Conservation (phyloP, 2,888 invertebrate species). For the Glaucopsyche alexis region DNA sequence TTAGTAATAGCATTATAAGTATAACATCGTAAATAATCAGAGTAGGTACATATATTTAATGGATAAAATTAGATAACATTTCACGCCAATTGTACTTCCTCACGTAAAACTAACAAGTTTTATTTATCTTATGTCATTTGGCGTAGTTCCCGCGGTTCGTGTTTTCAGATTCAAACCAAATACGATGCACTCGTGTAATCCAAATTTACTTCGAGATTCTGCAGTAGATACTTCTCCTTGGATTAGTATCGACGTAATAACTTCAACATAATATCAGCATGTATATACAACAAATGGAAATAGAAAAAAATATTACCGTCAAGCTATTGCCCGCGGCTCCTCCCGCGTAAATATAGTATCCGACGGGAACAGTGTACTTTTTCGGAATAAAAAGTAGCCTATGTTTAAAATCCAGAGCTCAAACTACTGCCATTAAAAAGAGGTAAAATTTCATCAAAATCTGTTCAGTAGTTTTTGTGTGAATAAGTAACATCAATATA, state of each 20-base stretch:
- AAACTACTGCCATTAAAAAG: too few species aligned
- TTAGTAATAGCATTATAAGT: too few species aligned
- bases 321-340: too few species aligned
- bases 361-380: too few species aligned
- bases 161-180: conserved; percentile 15
- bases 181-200: conserved; percentile 19
- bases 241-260: conserved; percentile 3
- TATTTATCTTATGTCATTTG: conserved; percentile 19
- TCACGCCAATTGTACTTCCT: conserved; percentile 2
- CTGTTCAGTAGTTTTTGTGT: too few species aligned
- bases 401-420: too few species aligned
- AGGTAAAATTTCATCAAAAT: too few species aligned
- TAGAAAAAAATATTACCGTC: background rate
- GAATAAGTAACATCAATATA: too few species aligned
- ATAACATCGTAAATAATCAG: too few species aligned
- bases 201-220: conserved; percentile 12
- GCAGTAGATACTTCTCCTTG: background rate
- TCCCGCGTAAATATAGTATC: too few species aligned
- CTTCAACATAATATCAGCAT: background rate
- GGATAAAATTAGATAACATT: background rate
- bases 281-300: too few species aligned
- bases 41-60: background rate
- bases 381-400: too few species aligned
- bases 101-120: conserved; percentile 10
- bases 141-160: conserved; percentile 9